phyloP scores from a whole-genome alignment of 2,113 vertebrate species.

The Misgurnus anguillicaudatus region DNA sequence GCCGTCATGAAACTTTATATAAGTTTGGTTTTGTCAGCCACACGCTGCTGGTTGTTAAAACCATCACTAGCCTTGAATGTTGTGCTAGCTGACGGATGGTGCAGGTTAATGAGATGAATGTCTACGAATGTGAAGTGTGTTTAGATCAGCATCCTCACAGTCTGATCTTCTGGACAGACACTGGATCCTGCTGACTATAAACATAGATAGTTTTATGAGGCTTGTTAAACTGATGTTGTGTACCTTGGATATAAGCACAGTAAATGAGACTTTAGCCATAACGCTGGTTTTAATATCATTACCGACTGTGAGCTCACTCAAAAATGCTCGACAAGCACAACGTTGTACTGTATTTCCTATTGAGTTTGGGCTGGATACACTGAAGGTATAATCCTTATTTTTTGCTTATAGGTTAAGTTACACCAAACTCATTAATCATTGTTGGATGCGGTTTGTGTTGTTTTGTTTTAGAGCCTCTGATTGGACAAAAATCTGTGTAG shows the following conservation, averaged over 20 bases:
- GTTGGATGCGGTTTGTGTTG: too few relatives aligned
- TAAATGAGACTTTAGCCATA: background rate
- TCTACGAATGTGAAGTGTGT: background rate
- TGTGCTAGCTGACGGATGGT: background rate
- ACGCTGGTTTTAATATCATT: background rate
- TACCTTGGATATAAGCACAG: conserved; percentile 13
- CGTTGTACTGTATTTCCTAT: too few relatives aligned
- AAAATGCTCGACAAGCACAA: background rate
- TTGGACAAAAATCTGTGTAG: too few relatives aligned
- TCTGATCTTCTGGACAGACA: background rate
- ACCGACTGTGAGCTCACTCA: background rate
- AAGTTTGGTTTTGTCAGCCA: background rate
- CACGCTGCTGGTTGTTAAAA: background rate
- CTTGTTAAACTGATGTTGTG: background rate
- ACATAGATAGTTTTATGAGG: conserved; percentile 29
- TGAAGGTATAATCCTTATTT: too few relatives aligned
- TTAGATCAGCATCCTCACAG: background rate
- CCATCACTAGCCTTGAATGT: background rate
- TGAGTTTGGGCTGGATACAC: too few relatives aligned
- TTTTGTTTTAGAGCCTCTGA: too few relatives aligned
- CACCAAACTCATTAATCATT: too few relatives aligned
- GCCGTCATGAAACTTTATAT: too few relatives aligned
- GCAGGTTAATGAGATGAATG: background rate
- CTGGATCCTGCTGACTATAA: conserved; percentile 1
- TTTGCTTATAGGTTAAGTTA: too few relatives aligned